phyloP scores from a whole-genome alignment of 2,888 invertebrate species.

The Nezara viridula region DNA sequence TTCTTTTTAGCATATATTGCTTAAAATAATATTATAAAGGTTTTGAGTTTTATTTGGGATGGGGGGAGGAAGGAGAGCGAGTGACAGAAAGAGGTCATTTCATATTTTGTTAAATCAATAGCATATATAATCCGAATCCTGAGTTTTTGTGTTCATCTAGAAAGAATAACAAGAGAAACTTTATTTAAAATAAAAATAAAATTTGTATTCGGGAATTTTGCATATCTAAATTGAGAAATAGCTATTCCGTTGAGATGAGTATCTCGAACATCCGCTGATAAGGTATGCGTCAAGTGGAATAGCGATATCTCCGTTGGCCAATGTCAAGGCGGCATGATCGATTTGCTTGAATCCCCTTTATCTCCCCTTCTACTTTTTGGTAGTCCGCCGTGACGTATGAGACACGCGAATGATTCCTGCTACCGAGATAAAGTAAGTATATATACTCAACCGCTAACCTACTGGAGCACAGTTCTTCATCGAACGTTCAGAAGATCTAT shows the following conservation, averaged over 20 bases:
- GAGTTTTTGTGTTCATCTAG: too few relatives aligned
- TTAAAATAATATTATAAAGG: too few relatives aligned
- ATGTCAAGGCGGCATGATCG: not conserved
- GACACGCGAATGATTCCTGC: not conserved
- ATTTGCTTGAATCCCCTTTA: not conserved
- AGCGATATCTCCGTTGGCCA: not conserved
- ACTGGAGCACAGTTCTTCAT: not conserved
- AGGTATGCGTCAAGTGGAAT: not conserved
- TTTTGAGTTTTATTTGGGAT: too few relatives aligned
- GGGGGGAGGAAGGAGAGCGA: too few relatives aligned
- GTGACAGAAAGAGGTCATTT: too few relatives aligned
- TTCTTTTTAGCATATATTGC: too few relatives aligned
- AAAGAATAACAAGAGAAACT: too few relatives aligned
- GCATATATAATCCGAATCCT: too few relatives aligned
- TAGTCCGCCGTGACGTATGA: not conserved
- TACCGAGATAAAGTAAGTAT: not conserved
- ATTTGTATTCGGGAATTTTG: not conserved
- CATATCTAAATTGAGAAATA: not conserved
- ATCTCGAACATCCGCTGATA: not conserved
- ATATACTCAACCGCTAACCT: not conserved
- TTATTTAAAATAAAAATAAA: too few relatives aligned
- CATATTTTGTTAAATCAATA: too few relatives aligned
- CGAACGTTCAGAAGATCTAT: not conserved
- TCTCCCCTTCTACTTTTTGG: slow-evolving; percentile 16
- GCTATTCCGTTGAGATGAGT: not conserved